These are phyloP conservation scores for Acipenser transmontanus DNA, from an alignment of 2,797 vertebrate genomes.

Conservation along the genomic window DNA sequence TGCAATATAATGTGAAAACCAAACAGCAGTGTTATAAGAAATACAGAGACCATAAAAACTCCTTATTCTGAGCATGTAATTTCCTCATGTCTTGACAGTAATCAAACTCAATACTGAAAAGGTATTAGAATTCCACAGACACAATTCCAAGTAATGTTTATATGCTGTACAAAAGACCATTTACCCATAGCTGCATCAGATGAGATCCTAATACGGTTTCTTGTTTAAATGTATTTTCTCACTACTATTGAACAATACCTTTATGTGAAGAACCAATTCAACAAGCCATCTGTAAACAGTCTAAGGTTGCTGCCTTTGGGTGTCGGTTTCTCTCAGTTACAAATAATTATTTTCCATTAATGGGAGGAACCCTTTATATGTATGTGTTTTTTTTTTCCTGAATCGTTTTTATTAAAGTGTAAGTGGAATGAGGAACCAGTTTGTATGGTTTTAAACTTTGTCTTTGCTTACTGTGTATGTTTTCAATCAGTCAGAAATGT, in stretches of 20 bases:
- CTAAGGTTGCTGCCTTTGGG: slow-evolving; percentile 22
- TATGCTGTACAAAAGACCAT: slow-evolving; percentile 26
- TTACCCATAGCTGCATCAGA: slow-evolving; percentile 62
- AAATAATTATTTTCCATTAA: no score
- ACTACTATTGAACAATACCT: slow-evolving; percentile 69
- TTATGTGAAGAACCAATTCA: slow-evolving; percentile 67
- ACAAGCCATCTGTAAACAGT: slow-evolving; percentile 48
- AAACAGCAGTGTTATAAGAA: slow-evolving; percentile 59
- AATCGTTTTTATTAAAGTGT: no score
- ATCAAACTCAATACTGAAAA: slow-evolving; percentile 70
- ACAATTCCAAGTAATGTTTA: slow-evolving; percentile 59
- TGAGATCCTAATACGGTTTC: slow-evolving; percentile 44
- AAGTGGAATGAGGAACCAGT: no score
- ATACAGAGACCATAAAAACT: slow-evolving; percentile 61
- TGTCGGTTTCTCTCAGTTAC: slow-evolving; percentile 14
- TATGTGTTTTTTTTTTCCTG: no score
- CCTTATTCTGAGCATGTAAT: slow-evolving; percentile 76
- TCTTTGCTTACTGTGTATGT: no score
- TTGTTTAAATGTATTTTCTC: slow-evolving; percentile 72
- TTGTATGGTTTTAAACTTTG: no score
- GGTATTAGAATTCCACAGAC: slow-evolving; percentile 62
- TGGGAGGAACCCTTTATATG: no score
- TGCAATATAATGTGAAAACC: slow-evolving; percentile 58
- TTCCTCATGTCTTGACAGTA: slow-evolving; percentile 71
- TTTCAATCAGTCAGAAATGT: no score